A percentile compares a stretch with the other conserved stretches of the same genome.
phyloP scores from a whole-genome alignment of 2,113 vertebrate species.

The Phalacrocorax carbo region DNA sequence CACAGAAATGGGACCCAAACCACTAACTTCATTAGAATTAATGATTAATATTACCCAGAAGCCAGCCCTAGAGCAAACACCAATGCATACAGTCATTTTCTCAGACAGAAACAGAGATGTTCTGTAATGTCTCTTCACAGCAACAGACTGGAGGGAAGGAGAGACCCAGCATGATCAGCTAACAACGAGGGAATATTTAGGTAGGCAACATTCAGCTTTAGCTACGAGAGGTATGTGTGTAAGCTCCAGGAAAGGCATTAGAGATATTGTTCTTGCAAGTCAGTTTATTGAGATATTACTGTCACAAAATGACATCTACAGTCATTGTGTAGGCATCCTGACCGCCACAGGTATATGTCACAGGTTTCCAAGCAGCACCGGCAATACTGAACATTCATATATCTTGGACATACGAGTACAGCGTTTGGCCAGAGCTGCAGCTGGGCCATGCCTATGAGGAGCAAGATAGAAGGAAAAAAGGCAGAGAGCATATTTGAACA shows the following conservation, averaged over 20 bases:
- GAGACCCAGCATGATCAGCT: not conserved
- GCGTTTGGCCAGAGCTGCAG: not conserved
- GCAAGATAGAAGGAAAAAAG: not conserved
- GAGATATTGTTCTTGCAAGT: not conserved
- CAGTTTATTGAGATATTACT: not conserved
- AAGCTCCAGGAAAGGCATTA: not conserved
- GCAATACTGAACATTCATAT: not conserved
- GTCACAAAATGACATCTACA: not conserved
- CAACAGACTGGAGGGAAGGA: not conserved
- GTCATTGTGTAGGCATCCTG: rapidly evolving
- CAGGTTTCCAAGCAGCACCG: not conserved
- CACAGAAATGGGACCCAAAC: not conserved
- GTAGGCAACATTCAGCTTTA: not conserved
- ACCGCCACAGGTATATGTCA: not conserved
- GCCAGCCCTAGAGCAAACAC: not conserved
- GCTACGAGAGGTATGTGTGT: not conserved
- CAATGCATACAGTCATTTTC: not conserved
- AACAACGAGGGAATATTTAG: not conserved
- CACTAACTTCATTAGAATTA: not conserved
- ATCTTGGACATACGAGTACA: not conserved
- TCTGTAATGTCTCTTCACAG: not conserved
- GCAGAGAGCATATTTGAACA: not conserved
- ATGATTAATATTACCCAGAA: not conserved
- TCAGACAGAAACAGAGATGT: not conserved
- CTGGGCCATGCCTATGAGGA: not conserved